Conservation (phyloP, 1,140 invertebrate genomes). For the Phthorimaea operculella region DNA sequence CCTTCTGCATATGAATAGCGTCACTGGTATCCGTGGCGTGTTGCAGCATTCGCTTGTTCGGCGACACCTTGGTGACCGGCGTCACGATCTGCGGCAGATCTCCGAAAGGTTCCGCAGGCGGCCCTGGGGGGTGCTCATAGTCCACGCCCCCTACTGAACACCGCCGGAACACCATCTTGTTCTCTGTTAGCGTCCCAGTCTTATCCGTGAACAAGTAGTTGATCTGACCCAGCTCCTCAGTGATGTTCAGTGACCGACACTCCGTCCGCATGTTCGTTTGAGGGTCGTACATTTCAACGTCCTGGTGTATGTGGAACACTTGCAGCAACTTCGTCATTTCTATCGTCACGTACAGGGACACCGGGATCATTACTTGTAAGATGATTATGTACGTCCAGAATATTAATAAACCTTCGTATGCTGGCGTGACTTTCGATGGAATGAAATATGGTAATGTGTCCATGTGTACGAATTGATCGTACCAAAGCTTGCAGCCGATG, state of each 20-base stretch:
- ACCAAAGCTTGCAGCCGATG: slow-evolving; percentile 88
- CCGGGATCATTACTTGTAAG: slow-evolving; percentile 96
- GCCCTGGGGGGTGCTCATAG: slow-evolving; percentile 82
- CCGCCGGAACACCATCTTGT: slow-evolving; percentile 95
- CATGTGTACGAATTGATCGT: slow-evolving; percentile 56
- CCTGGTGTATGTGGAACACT: slow-evolving; percentile 95
- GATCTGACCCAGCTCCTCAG: slow-evolving; percentile 96
- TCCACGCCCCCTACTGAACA: slow-evolving; percentile 91
- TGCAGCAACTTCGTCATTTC: slow-evolving; percentile 97
- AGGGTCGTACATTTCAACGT: slow-evolving; percentile 86
- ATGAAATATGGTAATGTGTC: slow-evolving; percentile 72
- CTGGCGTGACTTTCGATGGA: slow-evolving; percentile 67
- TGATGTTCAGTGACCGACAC: slow-evolving; percentile 95
- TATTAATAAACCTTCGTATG: slow-evolving; percentile 85
- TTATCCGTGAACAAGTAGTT: slow-evolving; percentile 98
- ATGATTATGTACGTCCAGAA: slow-evolving; percentile 98
- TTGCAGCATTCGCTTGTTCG: slow-evolving; percentile 75
- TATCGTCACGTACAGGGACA: slow-evolving; percentile 96
- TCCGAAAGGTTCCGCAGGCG: slow-evolving; percentile 62
- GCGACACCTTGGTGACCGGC: slow-evolving; percentile 66
- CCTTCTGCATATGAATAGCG: slow-evolving; percentile 53
- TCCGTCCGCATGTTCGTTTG: slow-evolving; percentile 88
- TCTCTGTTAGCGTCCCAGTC: slow-evolving; percentile 97
- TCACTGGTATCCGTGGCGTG: slow-evolving; percentile 65
- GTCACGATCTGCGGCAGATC: slow-evolving; percentile 68